Evolutionary conservation across 1,140 invertebrate genomes (phyloP).

Genomic region (Leptinotarsa lineolata): DNA sequence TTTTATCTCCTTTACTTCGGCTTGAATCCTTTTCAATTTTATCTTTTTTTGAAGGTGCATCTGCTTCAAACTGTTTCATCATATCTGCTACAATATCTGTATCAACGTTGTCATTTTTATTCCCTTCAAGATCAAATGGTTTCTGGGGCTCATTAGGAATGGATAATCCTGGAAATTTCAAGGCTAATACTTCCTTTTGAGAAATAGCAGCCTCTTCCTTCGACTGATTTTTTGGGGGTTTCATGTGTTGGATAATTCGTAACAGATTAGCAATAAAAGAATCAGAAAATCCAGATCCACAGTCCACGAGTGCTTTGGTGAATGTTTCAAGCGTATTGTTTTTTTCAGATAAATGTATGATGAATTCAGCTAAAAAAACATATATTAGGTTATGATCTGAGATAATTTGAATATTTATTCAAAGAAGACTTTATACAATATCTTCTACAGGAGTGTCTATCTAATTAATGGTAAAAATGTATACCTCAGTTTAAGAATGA

Average conservation of each 20-base stretch:
- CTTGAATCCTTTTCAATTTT: slow-evolving; percentile 33
- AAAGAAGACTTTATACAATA: slow-evolving; percentile 17
- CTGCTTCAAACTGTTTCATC: slow-evolving; percentile 87
- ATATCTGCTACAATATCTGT: slow-evolving; percentile 74
- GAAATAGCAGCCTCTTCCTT: slow-evolving; percentile 37
- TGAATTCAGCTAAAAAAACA: slow-evolving; percentile 87
- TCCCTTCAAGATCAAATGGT: slow-evolving; percentile 49
- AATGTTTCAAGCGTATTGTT: slow-evolving; percentile 85
- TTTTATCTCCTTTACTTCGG: slow-evolving; percentile 28
- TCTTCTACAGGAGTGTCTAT: too few relatives aligned
- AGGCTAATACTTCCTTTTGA: slow-evolving; percentile 67
- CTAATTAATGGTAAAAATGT: too few relatives aligned
- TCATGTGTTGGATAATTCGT: slow-evolving; percentile 94
- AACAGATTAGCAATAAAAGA: slow-evolving; percentile 91
- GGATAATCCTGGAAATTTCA: slow-evolving; percentile 87
- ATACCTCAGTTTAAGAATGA: too few relatives aligned
- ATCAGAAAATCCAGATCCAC: slow-evolving; percentile 94
- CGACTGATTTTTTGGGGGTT: slow-evolving; percentile 60
- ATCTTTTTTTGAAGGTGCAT: slow-evolving; percentile 67
- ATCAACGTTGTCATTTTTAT: slow-evolving; percentile 54
- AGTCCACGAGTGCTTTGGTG: slow-evolving; percentile 83
- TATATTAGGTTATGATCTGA: not conserved
- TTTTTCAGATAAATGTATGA: slow-evolving; percentile 91
- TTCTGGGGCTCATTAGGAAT: slow-evolving; percentile 80
- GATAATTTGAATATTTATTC: too few relatives aligned